Conservation (phyloP, 2,888 invertebrate species). For the Apamea epomidion region DNA sequence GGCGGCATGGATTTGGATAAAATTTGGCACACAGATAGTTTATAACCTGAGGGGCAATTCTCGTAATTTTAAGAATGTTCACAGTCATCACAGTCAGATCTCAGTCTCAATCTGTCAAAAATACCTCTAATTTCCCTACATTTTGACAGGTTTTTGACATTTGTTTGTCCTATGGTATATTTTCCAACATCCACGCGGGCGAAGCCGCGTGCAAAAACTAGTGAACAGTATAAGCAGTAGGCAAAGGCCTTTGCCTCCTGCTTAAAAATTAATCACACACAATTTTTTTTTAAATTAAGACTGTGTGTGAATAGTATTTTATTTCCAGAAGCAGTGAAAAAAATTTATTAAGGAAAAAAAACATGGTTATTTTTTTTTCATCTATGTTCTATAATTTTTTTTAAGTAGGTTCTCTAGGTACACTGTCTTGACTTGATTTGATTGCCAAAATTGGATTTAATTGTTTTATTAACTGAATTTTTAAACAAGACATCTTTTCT, state of each 20-base stretch:
- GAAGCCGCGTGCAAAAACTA: not conserved
- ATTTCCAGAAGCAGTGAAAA: not conserved
- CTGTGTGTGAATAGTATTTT: not conserved
- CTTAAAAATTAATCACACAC: not conserved
- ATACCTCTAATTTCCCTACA: no score
- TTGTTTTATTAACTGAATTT: not conserved
- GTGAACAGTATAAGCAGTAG: no score
- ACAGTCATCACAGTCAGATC: no score
- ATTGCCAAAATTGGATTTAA: not conserved
- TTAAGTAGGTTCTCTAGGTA: not conserved
- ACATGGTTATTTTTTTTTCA: not conserved
- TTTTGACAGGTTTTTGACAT: no score
- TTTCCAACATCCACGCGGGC: not conserved
- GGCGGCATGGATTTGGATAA: no score
- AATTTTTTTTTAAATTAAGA: not conserved
- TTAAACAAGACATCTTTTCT: not conserved
- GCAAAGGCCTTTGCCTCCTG: not conserved
- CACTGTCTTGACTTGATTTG: not conserved
- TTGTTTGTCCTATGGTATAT: not conserved
- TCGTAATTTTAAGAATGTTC: no score
- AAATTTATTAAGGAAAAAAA: conserved; percentile 5
- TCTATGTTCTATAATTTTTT: conserved; percentile 1
- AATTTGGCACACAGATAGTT: no score
- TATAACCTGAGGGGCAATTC: no score
- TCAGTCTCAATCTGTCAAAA: no score